These are phyloP conservation scores for Rhynchotus rufescens DNA, from an alignment of 2,797 vertebrate genomes.

Conservation along the genomic window DNA sequence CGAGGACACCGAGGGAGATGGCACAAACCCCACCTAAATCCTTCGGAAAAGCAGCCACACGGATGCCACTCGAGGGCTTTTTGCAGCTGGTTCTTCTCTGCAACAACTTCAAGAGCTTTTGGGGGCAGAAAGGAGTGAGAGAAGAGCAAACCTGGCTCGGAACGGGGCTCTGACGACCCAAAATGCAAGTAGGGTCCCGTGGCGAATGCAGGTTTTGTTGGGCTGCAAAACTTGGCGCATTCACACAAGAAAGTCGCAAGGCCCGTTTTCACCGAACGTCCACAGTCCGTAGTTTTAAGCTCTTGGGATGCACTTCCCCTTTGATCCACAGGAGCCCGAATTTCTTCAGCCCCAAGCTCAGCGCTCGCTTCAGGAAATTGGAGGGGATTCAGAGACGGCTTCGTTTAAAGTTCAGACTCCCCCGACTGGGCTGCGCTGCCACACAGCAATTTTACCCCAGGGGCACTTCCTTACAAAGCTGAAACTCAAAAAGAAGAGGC, in stretches of 20 bases:
- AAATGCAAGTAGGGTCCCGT: not conserved
- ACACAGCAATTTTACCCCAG: slow-evolving; percentile 12
- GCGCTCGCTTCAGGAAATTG: slow-evolving; percentile 16
- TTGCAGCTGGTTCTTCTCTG: not conserved
- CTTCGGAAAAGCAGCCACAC: fast-evolving
- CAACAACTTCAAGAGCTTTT: not conserved
- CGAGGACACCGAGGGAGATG: not conserved
- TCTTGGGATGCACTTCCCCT: slow-evolving; percentile 20
- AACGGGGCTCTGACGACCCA: not conserved
- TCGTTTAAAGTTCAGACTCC: slow-evolving; percentile 36
- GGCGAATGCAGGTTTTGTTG: no score
- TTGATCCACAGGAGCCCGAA: not conserved
- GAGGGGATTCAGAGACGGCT: slow-evolving; percentile 23
- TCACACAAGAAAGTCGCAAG: not conserved
- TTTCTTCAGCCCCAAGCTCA: slow-evolving; percentile 7
- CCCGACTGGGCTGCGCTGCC: not conserved
- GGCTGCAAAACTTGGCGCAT: not conserved
- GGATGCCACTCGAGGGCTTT: not conserved
- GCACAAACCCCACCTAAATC: not conserved
- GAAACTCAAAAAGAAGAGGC: not conserved
- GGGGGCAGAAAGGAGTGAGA: not conserved
- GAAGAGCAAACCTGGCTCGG: not conserved
- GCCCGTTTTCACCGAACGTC: not conserved
- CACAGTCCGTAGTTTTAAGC: not conserved
- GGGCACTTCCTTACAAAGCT: not conserved